These are phyloP conservation scores for Silurus asotus DNA, from an alignment of 2,113 vertebrate genomes.

Conservation along the genomic window DNA sequence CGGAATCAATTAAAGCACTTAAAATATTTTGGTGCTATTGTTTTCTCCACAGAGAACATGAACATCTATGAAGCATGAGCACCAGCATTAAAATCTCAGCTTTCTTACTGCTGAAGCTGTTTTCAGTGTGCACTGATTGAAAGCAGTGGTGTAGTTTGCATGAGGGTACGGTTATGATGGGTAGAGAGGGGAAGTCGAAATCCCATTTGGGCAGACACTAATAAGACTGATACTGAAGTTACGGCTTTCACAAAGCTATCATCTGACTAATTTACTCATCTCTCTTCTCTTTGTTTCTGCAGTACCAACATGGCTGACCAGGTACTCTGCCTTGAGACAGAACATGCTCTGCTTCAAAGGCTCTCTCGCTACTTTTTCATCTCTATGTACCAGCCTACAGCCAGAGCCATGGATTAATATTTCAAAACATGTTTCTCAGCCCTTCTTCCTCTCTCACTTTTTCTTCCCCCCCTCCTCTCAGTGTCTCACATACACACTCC, in stretches of 20 bases:
- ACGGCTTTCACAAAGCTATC: constrained; percentile 6
- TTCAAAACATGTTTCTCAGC: constrained; percentile 72
- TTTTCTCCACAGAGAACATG: constrained; percentile 1
- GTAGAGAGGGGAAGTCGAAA: too few species aligned
- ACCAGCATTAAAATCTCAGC: background rate
- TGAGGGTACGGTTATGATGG: background rate
- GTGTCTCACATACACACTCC: constrained; percentile 59
- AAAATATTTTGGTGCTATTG: constrained; percentile 35
- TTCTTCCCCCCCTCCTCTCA: constrained; percentile 24
- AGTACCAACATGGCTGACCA: constrained; percentile 67
- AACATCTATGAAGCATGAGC: background rate
- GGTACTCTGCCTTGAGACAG: constrained; percentile 56
- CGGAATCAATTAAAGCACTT: constrained; percentile 53
- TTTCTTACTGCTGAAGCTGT: background rate
- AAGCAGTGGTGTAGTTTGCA: background rate
- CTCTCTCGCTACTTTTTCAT: constrained; percentile 63
- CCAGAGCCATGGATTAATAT: constrained; percentile 76
- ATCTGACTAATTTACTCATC: constrained; percentile 16
- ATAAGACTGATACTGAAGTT: constrained; percentile 3
- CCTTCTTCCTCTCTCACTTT: constrained; percentile 37
- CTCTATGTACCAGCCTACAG: constrained; percentile 71
- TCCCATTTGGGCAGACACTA: background rate
- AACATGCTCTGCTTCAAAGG: constrained; percentile 68
- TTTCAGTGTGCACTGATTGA: background rate
- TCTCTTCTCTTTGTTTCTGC: constrained; percentile 56